Evolutionary conservation across 2,797 vertebrate genomes (phyloP).

Genomic region (Remorina albescens): DNA sequence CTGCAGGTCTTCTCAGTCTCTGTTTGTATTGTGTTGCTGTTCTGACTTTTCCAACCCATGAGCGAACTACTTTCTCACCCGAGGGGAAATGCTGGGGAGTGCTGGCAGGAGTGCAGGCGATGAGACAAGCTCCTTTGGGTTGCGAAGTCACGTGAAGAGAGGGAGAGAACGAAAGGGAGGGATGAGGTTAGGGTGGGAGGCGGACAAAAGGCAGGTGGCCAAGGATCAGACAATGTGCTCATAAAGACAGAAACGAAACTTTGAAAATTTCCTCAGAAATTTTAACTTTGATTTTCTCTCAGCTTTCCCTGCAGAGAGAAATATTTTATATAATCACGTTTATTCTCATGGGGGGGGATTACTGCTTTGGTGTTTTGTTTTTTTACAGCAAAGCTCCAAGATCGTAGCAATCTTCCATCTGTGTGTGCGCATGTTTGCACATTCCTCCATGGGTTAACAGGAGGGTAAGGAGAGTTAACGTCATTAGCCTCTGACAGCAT

Average conservation of each 20-base stretch:
- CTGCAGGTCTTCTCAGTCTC: conserved; percentile 20
- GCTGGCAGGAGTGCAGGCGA: conserved; percentile 26
- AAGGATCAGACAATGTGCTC: conserved; percentile 37
- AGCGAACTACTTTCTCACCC: conserved; percentile 55
- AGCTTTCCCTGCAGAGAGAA: neutral
- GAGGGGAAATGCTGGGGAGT: conserved; percentile 18
- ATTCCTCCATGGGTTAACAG: conserved; percentile 20
- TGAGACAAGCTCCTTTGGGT: conserved; percentile 77
- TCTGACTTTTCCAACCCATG: conserved; percentile 64
- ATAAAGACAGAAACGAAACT: neutral
- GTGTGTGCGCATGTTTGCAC: neutral
- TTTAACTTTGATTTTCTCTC: neutral
- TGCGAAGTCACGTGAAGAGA: conserved; percentile 70
- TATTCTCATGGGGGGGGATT: no score
- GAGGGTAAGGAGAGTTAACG: conserved; percentile 68
- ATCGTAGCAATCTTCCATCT: neutral
- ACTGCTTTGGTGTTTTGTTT: neutral
- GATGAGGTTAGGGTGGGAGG: conserved; percentile 42
- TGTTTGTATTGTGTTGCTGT: conserved; percentile 26
- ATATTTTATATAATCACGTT: neutral
- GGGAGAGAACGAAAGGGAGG: conserved; percentile 24
- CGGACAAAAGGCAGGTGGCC: conserved; percentile 59
- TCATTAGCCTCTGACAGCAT: conserved; percentile 66
- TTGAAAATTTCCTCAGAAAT: neutral
- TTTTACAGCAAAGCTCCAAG: neutral